These are phyloP conservation scores for Aleiodes sp. DNA, from an alignment of 1,140 invertebrate genomes.

Conservation along the genomic window DNA sequence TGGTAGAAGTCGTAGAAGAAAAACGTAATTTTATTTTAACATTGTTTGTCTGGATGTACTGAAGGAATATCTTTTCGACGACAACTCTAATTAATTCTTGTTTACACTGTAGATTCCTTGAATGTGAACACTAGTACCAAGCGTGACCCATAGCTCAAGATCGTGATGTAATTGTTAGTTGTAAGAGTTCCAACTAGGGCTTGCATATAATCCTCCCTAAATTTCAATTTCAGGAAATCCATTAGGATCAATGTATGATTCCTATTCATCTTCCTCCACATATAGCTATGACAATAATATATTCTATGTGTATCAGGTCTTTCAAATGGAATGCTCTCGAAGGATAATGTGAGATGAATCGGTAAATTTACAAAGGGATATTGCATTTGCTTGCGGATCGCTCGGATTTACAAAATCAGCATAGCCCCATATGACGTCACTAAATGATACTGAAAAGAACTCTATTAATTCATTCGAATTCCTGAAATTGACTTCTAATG, in stretches of 20 bases:
- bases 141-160: no score
- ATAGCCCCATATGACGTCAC: no score
- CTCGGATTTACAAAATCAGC: no score
- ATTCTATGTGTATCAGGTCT: background rate
- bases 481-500: no score
- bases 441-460: no score
- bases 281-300: background rate
- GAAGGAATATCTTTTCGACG: background rate
- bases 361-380: conserved; percentile 16
- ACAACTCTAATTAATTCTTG: background rate
- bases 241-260: background rate
- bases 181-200: no score
- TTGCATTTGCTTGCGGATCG: background rate
- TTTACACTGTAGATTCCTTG: background rate
- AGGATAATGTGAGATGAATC: conserved; percentile 5
- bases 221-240: background rate
- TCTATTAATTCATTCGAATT: no score
- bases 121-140: no score
- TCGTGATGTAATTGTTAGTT: no score
- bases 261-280: background rate
- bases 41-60: background rate
- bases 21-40: background rate
- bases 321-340: background rate
- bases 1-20: background rate
- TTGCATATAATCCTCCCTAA: no score